Evolutionary conservation across 2,888 invertebrate genomes (phyloP), one percentile per base, ranked within the genome.

Genomic region (Andrena bucephala): DNA sequence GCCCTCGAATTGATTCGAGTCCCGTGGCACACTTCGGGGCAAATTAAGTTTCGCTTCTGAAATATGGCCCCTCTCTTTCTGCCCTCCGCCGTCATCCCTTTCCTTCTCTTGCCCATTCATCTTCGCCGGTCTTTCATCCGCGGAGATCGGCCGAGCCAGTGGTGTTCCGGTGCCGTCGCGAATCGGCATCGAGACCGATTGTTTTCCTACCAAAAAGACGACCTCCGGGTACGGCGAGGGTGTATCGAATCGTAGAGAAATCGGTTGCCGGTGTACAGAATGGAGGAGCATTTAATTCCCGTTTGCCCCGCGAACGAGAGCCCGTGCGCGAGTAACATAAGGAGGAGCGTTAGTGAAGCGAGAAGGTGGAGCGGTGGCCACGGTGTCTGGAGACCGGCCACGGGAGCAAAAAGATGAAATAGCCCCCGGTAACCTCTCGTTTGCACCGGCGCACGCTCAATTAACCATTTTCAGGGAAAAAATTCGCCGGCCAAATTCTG

Each of bases 11-110:
- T 92, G 92, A 92, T 92, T 91, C 91, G 87, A 91, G 91, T 91
- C 88, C 89, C 91, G 91, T 91, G 90, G 90, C 90, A 90, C 91
- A 90, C 91, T 93, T 93, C 89, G 89, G 89, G 88, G 90, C 92
- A 92, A 93, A 93, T 93, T 92, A 92, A 93, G 89, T 92, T 93
- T 90, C 90, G 90, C 90, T 92, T 85, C 91, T 90, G 90, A 91
- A 91, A 92, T 90, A 89, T 91, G 88, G 86, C 76, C 86, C 63
- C 69, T 67, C 72, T 74, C 71, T 42, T 29, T 75, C 24, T 33
- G 20, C 60, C 70, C 27, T 8, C 54, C 16, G 42, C 5, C 13
- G 27, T 33, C 33, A 65, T 60, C 63, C 77, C 42, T 31, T 48
- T 54, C 80, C 54, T 52, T 75, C 72, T 27, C 20, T 65, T 50